phyloP scores from a whole-genome alignment of 2,888 invertebrate species.

The Heliothis peltigera region DNA sequence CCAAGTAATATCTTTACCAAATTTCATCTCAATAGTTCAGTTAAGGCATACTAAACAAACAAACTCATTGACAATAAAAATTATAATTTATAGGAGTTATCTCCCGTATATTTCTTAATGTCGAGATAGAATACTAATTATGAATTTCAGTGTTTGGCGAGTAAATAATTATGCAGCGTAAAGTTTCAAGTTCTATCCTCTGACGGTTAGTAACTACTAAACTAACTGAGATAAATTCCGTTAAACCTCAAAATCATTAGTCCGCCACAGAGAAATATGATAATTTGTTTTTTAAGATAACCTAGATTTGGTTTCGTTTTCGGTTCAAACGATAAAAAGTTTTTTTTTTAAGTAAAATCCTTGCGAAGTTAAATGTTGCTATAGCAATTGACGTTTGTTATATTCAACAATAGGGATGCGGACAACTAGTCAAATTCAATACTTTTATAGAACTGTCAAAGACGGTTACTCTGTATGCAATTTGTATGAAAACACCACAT shows the following conservation, averaged over 20 bases:
- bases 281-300: slow-evolving; percentile 5
- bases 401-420: too few relatives aligned
- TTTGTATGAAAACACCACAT: too few relatives aligned
- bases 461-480: too few relatives aligned
- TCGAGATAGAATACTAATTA: slow-evolving; percentile 70
- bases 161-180: slow-evolving; percentile 64
- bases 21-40: not conserved
- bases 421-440: too few relatives aligned
- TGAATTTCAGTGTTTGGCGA: slow-evolving; percentile 68
- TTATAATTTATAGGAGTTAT: not conserved
- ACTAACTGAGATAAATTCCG: slow-evolving; percentile 31
- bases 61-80: not conserved
- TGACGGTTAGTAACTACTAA: slow-evolving; percentile 20
- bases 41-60: not conserved
- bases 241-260: slow-evolving; percentile 37
- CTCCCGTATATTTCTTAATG: slow-evolving; percentile 56
- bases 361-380: too few relatives aligned
- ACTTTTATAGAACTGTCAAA: too few relatives aligned
- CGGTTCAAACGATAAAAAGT: too few relatives aligned
- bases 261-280: not conserved
- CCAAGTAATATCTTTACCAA: too few relatives aligned
- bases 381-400: too few relatives aligned
- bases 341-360: too few relatives aligned
- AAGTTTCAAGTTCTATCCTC: slow-evolving; percentile 44
- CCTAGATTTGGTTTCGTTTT: not conserved